Conservation (phyloP, 2,888 invertebrate genomes). For the Tipula vernalis region DNA sequence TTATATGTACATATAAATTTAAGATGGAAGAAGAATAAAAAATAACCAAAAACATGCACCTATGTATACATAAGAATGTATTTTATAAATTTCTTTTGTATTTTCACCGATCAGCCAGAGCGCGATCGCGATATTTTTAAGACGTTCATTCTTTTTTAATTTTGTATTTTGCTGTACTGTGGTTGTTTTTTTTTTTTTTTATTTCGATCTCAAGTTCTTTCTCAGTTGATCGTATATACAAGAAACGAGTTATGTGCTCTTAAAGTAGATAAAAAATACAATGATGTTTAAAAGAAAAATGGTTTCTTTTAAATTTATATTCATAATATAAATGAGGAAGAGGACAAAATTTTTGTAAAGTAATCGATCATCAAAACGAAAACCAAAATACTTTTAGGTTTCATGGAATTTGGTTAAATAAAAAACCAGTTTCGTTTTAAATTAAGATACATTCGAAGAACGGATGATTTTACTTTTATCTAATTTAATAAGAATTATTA, state of each 20-base stretch:
- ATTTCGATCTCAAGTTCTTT: background rate
- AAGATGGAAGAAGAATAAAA: background rate
- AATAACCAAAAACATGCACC: background rate
- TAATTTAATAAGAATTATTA: background rate
- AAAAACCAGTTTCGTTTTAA: background rate
- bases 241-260: background rate
- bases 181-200: background rate
- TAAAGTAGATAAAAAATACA: background rate
- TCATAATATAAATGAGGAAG: background rate
- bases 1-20: background rate
- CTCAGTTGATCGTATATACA: background rate
- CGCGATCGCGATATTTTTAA: background rate
- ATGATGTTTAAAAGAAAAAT: background rate
- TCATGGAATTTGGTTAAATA: background rate
- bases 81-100: background rate
- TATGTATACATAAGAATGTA: background rate
- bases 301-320: background rate
- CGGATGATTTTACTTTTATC: background rate
- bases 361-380: conserved; percentile 7
- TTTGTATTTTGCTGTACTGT: background rate
- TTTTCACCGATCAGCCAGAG: background rate
- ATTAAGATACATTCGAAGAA: background rate
- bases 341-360: background rate
- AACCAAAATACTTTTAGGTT: background rate
- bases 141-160: background rate